Percentiles rank a stretch among this genome's conserved stretches.
Evolutionary conservation across 2,113 vertebrate genomes (phyloP).

Genomic region (Rattus norvegicus): GRCr8 NC_086026.1:60260501-60261000

Average conservation of each 20-base stretch:
- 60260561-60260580: not conserved
- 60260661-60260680: not conserved
- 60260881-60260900: not conserved
- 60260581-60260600: not conserved
- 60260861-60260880: not conserved
- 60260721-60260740: not conserved
- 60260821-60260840: not conserved
- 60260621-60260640: constrained; percentile 5
- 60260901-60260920: not conserved
- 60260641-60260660: constrained; percentile 2
- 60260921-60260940: constrained; percentile 23
- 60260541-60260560: not conserved
- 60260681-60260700: constrained; percentile 36
- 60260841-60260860: not conserved
- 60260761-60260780: not conserved
- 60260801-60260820: not conserved
- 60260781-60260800: not conserved
- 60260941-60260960: not conserved
- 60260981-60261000: not conserved
- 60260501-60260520: constrained; percentile 39
- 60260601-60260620: not conserved
- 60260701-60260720: constrained; percentile 17
- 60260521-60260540: constrained; percentile 1
- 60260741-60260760: constrained; percentile 17
- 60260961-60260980: not conserved